Evolutionary conservation across 1,140 invertebrate species (phyloP), one percentile per base, ranked within the genome.

Genomic region (Cydia fagiglandana): DNA sequence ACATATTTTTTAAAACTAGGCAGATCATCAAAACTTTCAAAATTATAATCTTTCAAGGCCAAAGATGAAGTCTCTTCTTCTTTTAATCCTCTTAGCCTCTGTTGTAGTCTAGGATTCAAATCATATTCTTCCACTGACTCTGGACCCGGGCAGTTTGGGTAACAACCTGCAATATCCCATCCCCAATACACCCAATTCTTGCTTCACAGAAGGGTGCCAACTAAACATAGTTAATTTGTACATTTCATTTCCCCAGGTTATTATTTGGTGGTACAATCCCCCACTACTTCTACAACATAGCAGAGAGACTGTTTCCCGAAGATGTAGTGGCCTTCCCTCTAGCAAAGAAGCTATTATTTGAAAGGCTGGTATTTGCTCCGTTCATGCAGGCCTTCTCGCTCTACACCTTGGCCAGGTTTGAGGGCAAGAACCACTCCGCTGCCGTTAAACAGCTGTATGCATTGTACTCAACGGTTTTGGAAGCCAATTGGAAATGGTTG

Each of bases 181-280:
- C n/a, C n/a, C n/a, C n/a, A n/a, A n/a, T n/a, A n/a, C n/a, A n/a
- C n/a, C n/a, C n/a, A n/a, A n/a, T n/a, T n/a, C n/a, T n/a, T n/a
- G n/a, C n/a, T n/a, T n/a, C n/a, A n/a, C n/a, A n/a, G n/a, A n/a
- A n/a, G n/a, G n/a, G n/a, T n/a, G n/a, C n/a, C n/a, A n/a, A n/a
- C n/a, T n/a, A n/a, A n/a, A n/a, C n/a, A n/a, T n/a, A n/a, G n/a
- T n/a, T n/a, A n/a, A 41, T 41, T 41, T 10, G 9, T 41, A 41
- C 10, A 41, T 78, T 77, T 85, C 85, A 50, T 70, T 79, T 73
- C 93, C 90, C 45, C 86, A 96, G 95, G 34, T 90, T 96, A 24
- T 80, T 96, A 13, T 96, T 96, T 88, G 96, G 96, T 38, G 96
- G 96, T 5, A 93, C 95, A 20, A 89, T 96, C 2, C 96, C 96